Conservation (phyloP, 1,140 invertebrate species). For the Drepana arcuata region DNA sequence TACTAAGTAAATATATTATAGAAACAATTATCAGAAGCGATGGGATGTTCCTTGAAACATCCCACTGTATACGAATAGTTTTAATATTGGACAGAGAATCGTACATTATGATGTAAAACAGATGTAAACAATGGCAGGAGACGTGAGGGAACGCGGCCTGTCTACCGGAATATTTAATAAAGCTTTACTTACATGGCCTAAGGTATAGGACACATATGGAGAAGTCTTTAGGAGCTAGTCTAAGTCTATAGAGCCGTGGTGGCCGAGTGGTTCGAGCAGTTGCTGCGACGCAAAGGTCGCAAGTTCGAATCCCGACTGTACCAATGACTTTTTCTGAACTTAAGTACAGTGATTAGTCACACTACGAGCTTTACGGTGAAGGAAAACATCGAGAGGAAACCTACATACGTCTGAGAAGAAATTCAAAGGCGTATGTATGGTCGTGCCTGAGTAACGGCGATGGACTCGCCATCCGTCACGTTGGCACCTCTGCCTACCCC, state of each 20-base stretch:
- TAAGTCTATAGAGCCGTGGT: not conserved
- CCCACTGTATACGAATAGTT: not conserved
- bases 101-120: slow-evolving; percentile 43
- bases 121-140: slow-evolving; percentile 32
- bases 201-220: no score
- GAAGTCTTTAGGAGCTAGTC: no score
- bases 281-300: not conserved
- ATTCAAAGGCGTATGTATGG: no score
- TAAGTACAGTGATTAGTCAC: no score
- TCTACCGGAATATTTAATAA: not conserved
- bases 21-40: not conserved
- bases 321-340: not conserved
- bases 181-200: no score
- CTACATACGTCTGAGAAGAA: no score
- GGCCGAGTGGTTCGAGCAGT: not conserved
- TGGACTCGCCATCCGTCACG: no score
- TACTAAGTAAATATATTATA: not conserved
- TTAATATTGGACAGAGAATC: slow-evolving; percentile 10
- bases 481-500: no score
- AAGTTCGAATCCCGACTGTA: not conserved
- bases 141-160: slow-evolving; percentile 26
- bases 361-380: no score
- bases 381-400: no score
- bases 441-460: no score
- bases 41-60: not conserved